A percentile compares a stretch with the other conserved stretches of the same genome.
Conservation (phyloP, 2,797 vertebrate genomes). For the Pseudochromis fuscus region DNA sequence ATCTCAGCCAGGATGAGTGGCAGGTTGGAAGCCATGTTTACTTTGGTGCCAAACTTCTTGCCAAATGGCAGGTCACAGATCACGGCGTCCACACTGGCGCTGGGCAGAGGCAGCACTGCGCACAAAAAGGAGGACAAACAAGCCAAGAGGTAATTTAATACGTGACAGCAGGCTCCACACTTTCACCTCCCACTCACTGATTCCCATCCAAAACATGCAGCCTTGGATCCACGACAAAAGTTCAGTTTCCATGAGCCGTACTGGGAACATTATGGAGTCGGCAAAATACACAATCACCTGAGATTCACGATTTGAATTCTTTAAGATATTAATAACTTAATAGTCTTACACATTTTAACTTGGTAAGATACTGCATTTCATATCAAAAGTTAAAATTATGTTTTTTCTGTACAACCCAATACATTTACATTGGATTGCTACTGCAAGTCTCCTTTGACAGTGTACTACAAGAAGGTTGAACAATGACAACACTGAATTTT, state of each 20-base stretch:
- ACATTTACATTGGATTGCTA: neutral
- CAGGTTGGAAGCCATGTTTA: constrained; percentile 81
- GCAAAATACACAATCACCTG: neutral
- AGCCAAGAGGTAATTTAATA: constrained; percentile 47
- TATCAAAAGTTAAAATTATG: too few species aligned
- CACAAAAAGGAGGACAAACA: constrained; percentile 36
- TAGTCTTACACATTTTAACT: too few species aligned
- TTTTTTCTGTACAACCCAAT: neutral
- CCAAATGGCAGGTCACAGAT: constrained; percentile 95
- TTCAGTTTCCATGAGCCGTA: neutral
- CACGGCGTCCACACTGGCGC: constrained; percentile 86
- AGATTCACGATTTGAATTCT: neutral
- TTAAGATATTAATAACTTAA: neutral
- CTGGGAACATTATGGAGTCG: neutral
- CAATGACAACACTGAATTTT: neutral
- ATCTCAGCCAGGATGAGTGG: constrained; percentile 89
- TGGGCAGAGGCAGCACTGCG: constrained; percentile 87
- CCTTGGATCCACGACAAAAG: neutral
- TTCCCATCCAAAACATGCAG: constrained; percentile 7
- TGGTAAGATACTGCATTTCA: neutral
- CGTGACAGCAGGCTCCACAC: constrained; percentile 18
- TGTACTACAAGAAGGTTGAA: too few species aligned
- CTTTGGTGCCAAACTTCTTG: constrained; percentile 90
- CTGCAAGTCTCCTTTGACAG: neutral
- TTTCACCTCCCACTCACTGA: constrained; percentile 27